A percentile compares a stretch with the other conserved stretches of the same genome.
Conservation (phyloP, 2,797 vertebrate genomes). For the Okamejei kenojei region DNA sequence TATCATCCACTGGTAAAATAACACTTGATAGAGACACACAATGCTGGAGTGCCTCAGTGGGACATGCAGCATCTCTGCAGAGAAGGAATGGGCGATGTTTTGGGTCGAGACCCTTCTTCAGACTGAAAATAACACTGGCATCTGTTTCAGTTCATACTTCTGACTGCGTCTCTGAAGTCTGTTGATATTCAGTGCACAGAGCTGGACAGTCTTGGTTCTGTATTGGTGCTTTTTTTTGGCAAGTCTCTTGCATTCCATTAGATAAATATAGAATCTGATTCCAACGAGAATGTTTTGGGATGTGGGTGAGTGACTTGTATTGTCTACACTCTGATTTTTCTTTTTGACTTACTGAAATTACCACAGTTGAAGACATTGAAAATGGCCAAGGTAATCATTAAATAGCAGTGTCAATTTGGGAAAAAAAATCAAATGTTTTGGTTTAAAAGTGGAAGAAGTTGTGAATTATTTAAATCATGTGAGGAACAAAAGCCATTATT, state of each 20-base stretch:
- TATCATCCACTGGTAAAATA: background rate
- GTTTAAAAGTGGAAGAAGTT: background rate
- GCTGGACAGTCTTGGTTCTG: background rate
- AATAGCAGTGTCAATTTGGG: background rate
- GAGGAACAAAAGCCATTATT: background rate
- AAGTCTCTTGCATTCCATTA: background rate
- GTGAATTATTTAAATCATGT: background rate
- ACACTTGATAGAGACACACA: background rate
- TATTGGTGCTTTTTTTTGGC: background rate
- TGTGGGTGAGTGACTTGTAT: background rate
- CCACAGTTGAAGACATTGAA: too few relatives aligned
- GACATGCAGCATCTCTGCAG: too few relatives aligned
- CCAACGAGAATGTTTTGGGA: background rate
- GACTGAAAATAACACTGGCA: too few relatives aligned
- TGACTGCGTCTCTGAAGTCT: background rate
- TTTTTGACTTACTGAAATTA: background rate
- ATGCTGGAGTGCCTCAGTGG: too few relatives aligned
- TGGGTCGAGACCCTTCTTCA: too few relatives aligned
- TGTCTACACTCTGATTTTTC: background rate
- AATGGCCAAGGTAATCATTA: background rate
- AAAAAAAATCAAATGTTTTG: background rate
- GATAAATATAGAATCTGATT: conserved; percentile 6
- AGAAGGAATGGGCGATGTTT: too few relatives aligned
- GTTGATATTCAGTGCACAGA: background rate
- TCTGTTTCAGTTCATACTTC: background rate